These are phyloP conservation scores for Drosophila neotestacea DNA, from an alignment of 2,888 invertebrate species.

Conservation along the genomic window DNA sequence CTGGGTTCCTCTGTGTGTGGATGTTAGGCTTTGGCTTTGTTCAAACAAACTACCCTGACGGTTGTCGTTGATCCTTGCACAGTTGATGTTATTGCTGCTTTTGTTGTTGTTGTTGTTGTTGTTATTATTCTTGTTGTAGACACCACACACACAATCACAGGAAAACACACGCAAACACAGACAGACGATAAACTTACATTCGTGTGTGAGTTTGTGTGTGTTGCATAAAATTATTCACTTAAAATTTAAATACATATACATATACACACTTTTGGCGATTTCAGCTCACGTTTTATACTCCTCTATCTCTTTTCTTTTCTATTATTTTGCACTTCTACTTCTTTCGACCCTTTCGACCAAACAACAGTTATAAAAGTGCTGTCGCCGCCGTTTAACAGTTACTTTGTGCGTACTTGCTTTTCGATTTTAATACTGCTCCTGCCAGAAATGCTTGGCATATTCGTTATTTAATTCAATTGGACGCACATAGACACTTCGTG, in stretches of 20 bases:
- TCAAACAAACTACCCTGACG: slow-evolving; percentile 80
- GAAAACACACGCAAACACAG: slow-evolving; percentile 39
- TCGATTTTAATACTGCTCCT: slow-evolving; percentile 41
- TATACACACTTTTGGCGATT: slow-evolving; percentile 52
- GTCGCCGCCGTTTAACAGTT: slow-evolving; percentile 56
- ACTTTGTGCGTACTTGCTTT: slow-evolving; percentile 34
- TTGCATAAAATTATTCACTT: slow-evolving; percentile 63
- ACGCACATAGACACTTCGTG: slow-evolving; percentile 28
- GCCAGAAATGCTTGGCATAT: slow-evolving; percentile 33
- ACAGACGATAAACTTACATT: slow-evolving; percentile 50
- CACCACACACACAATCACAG: slow-evolving; percentile 55
- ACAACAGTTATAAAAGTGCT: slow-evolving; percentile 62
- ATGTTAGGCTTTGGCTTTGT: slow-evolving; percentile 58
- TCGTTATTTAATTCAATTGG: slow-evolving; percentile 39
- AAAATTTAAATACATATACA: slow-evolving; percentile 45
- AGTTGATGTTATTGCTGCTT: slow-evolving; percentile 46
- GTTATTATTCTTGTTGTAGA: slow-evolving; percentile 66
- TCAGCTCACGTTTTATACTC: slow-evolving; percentile 23
- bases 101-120: slow-evolving; percentile 42
- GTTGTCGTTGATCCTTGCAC: slow-evolving; percentile 67
- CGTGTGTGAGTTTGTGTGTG: slow-evolving; percentile 11
- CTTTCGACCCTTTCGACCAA: slow-evolving; percentile 38
- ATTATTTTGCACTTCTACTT: slow-evolving; percentile 28
- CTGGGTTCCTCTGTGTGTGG: slow-evolving; percentile 34
- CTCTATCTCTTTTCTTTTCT: slow-evolving; percentile 9